Percentiles rank a stretch among this genome's conserved stretches.
phyloP scores from a whole-genome alignment of 2,888 invertebrate genomes.

The Cyclophora albipunctata region DNA sequence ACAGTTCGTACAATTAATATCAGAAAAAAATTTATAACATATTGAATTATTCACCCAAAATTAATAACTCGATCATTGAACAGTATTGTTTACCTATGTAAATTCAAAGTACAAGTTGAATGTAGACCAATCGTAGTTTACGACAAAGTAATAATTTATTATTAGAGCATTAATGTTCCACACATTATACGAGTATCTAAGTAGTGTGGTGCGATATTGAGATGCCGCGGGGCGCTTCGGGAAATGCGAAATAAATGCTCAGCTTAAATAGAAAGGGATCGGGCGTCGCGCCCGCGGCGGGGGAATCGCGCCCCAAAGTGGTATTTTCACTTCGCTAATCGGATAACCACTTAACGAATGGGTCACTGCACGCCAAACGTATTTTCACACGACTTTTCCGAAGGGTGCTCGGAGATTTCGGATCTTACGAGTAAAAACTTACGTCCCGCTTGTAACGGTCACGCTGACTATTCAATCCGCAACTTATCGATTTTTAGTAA shows the following conservation, averaged over 20 bases:
- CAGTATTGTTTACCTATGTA: too few relatives aligned
- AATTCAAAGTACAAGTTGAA: too few relatives aligned
- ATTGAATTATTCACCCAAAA: too few relatives aligned
- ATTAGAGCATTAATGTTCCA: too few relatives aligned
- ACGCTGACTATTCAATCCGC: constrained; percentile 44
- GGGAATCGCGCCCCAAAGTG: constrained; percentile 74
- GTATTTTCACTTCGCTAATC: constrained; percentile 78
- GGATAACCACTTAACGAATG: constrained; percentile 77
- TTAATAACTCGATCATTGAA: too few relatives aligned
- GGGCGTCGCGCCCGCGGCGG: constrained; percentile 60
- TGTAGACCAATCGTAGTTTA: too few relatives aligned
- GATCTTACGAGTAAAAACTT: constrained; percentile 68
- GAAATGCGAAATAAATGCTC: constrained; percentile 74
- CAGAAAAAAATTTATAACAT: too few relatives aligned
- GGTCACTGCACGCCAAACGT: constrained; percentile 75
- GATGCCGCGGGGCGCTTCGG: constrained; percentile 54
- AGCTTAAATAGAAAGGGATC: constrained; percentile 71
- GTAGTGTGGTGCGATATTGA: constrained; percentile 15
- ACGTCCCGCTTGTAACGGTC: constrained; percentile 63
- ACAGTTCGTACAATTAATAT: too few relatives aligned
- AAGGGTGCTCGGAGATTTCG: constrained; percentile 55
- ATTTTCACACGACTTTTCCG: constrained; percentile 73
- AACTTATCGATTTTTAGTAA: constrained; percentile 44
- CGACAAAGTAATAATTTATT: too few relatives aligned
- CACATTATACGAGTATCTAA: too few relatives aligned